A percentile compares a stretch with the other conserved stretches of the same genome.
Conservation (phyloP, 2,888 invertebrate species). For the Andricus quercusramuli region DNA sequence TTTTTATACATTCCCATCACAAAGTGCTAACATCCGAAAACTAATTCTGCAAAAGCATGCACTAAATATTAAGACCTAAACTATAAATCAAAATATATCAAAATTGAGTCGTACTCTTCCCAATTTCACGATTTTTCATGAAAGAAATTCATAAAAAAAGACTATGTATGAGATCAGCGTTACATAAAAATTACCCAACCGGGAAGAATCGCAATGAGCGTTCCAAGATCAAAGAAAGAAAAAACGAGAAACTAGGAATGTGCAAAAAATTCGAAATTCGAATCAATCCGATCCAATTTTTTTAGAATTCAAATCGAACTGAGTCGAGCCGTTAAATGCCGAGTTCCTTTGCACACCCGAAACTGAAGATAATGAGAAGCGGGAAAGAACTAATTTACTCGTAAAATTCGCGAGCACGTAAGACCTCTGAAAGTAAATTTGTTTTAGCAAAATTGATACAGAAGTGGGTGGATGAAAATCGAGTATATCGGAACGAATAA, state of each 20-base stretch:
- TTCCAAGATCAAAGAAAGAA: not conserved
- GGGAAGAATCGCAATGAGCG: not conserved
- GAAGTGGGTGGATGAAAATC: not conserved
- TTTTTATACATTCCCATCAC: not conserved
- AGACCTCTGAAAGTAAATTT: not conserved
- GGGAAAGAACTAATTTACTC: not conserved
- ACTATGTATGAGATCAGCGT: not conserved
- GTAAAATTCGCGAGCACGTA: not conserved
- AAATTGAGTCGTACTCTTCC: slow-evolving; percentile 44
- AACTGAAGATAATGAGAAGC: not conserved
- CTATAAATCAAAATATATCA: slow-evolving; percentile 52
- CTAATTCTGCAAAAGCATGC: not conserved
- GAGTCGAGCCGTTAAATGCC: not conserved
- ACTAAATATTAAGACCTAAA: not conserved
- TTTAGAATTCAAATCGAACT: not conserved
- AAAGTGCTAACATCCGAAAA: not conserved
- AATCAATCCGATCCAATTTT: not conserved
- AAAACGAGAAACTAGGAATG: not conserved
- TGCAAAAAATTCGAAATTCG: not conserved
- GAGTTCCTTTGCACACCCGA: not conserved
- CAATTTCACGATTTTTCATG: slow-evolving; percentile 50
- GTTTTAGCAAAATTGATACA: slow-evolving; percentile 15
- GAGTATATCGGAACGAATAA: slow-evolving; percentile 10
- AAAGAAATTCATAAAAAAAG: not conserved
- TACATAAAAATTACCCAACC: not conserved